phyloP scores from a whole-genome alignment of 2,888 invertebrate species.

The Erpobdella octoculata region DNA sequence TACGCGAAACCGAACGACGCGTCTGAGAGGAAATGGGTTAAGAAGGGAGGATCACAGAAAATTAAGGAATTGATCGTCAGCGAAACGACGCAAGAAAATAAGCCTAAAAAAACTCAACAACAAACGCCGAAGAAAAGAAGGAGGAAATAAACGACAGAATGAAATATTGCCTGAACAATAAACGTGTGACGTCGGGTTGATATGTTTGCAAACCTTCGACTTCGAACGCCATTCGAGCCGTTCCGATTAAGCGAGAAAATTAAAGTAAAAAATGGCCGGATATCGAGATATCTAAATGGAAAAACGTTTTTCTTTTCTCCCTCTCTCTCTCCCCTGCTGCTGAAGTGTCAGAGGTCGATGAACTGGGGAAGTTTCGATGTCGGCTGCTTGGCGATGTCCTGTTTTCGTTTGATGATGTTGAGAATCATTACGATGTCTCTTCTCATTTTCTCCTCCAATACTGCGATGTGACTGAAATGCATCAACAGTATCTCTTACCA shows the following conservation, averaged over 20 bases:
- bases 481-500: neutral
- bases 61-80: no score
- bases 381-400: neutral
- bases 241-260: neutral
- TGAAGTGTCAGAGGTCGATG: conserved; percentile 5
- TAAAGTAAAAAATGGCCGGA: conserved; percentile 10
- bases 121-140: no score
- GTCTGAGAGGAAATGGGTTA: no score
- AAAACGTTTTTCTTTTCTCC: no score
- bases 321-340: no score
- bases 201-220: neutral
- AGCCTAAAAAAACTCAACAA: no score
- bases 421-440: conserved; percentile 17
- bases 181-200: neutral
- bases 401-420: conserved; percentile 1
- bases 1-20: no score
- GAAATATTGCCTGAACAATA: no score
- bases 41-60: no score
- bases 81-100: no score
- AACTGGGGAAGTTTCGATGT: neutral
- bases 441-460: conserved; percentile 21
- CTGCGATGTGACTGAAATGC: neutral
- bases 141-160: no score
- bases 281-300: neutral
- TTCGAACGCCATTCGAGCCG: neutral